A percentile compares a stretch with the other conserved stretches of the same genome.
phyloP scores from a whole-genome alignment of 2,797 vertebrate species.

The Clarias pachynema region DNA sequence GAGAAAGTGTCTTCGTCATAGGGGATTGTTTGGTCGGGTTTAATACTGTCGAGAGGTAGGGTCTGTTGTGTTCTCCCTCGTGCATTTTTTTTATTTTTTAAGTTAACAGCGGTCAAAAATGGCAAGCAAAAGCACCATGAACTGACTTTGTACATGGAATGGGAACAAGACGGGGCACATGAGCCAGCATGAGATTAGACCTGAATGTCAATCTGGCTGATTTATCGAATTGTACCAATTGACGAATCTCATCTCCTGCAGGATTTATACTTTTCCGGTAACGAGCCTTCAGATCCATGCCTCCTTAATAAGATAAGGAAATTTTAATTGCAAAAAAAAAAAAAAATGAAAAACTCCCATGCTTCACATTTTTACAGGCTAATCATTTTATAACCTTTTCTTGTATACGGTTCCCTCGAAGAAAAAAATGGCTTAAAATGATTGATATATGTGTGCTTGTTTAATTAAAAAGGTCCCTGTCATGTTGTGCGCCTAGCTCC shows the following conservation, averaged over 20 bases:
- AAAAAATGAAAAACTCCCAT: no score
- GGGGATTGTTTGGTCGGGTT: constrained; percentile 39
- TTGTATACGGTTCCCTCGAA: neutral
- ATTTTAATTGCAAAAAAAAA: no score
- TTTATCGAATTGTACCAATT: neutral
- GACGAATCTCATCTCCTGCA: neutral
- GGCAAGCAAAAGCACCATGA: neutral
- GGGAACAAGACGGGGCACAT: neutral
- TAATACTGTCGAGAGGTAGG: constrained; percentile 72
- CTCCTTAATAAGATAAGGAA: neutral
- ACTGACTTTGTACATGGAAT: neutral
- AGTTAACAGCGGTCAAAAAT: constrained; percentile 28
- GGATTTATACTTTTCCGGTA: neutral
- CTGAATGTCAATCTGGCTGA: neutral
- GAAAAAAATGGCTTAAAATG: constrained; percentile 30
- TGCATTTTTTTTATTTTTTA: constrained; percentile 20
- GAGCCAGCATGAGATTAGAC: neutral
- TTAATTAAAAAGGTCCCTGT: constrained; percentile 28
- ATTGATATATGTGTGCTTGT: constrained; percentile 18
- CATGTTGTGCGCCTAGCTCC: constrained; percentile 45
- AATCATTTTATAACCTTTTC: neutral
- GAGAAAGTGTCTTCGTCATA: constrained; percentile 4
- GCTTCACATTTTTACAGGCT: neutral
- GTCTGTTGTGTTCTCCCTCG: constrained; percentile 49
- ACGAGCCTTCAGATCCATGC: constrained; percentile 61